Evolutionary conservation across 2,888 invertebrate genomes (phyloP), one percentile per base, ranked within the genome.

Genomic region (Ceriagrion tenellum): DNA sequence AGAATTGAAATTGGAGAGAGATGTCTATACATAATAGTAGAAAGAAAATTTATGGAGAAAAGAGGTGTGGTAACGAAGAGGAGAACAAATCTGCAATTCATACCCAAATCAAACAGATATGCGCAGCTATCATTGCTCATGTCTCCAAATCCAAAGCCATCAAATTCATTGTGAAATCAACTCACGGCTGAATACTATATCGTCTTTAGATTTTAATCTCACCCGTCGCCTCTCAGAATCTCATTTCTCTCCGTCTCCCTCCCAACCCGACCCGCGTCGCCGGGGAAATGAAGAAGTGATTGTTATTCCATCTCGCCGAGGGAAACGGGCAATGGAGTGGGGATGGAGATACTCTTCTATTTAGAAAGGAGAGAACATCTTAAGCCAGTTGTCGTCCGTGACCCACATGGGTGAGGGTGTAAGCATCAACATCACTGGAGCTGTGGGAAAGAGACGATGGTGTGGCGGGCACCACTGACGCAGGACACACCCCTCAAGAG

Each of bases 351-450:
- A 59, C 20, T 18, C 69, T 69, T 26, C 69, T 69, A 10, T 69
- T 69, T 23, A 69, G 69, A 69, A 69, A 69, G 69, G 69, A 69
- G n/a, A 20, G 26, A 26, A 26, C 69, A 69, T 69, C 69, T 69
- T 69, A 69, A 10, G 69, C 69, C n/a, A 35, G 91, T 59, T 35
- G 91, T 56, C 90, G 90, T 56, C 90, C 90, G n/a, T 91, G 91
- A 91, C 91, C 91, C 59, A 91, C 30, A 91, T 91, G 91, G 10
- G 35, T 16, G 35, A 30, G 35, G 26, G 91, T 18, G n/a, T 16
- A 23, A 81, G 81, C 1, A n/a, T 2, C n/a, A 6, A 0, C 30
- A 8, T 47, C 18, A 40, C 18, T 35, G 47, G 35, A n/a, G 23
- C 47, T 47, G 47, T 47, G 88, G 47, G 47, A n/a, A 23, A 12